Percentiles rank a stretch among this genome's conserved stretches.
Evolutionary conservation across 1,140 invertebrate species (phyloP).

Genomic region (Archivesica marissinica): DNA sequence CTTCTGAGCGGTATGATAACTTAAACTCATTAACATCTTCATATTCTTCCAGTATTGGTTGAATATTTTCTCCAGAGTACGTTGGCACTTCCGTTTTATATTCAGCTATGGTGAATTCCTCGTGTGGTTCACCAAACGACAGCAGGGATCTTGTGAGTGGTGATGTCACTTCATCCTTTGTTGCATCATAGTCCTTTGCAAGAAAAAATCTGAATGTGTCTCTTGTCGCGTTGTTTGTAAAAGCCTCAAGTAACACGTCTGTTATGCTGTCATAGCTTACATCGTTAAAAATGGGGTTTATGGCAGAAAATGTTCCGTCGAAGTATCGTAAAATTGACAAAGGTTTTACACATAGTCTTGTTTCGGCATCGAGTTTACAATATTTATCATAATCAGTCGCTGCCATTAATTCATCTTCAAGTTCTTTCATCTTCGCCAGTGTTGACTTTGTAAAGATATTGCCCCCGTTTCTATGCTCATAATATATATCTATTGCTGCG

Average conservation of each 20-base stretch:
- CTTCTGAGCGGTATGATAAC: not conserved
- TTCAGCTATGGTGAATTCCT: not conserved
- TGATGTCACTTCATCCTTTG: not conserved
- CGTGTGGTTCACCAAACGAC: constrained; percentile 3
- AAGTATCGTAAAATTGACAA: constrained; percentile 62
- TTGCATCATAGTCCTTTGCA: constrained; percentile 3
- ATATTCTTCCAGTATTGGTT: not conserved
- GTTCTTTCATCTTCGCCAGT: constrained; percentile 45
- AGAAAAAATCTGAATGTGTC: constrained; percentile 34
- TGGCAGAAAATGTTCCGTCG: constrained; percentile 58
- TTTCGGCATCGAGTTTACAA: constrained; percentile 40
- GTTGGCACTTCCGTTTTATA: not conserved
- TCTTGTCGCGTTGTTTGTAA: constrained; percentile 37
- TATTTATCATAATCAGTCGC: constrained; percentile 33
- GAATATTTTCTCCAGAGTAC: not conserved
- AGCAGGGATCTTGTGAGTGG: constrained; percentile 23
- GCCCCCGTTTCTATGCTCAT: not conserved
- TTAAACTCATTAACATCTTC: not conserved
- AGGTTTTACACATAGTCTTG: constrained; percentile 29
- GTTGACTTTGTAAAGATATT: constrained; percentile 59
- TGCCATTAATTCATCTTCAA: constrained; percentile 54
- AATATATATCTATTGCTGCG: constrained; percentile 34
- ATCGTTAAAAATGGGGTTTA: constrained; percentile 63
- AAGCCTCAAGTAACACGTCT: constrained; percentile 48
- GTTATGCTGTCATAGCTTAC: constrained; percentile 53